A percentile compares a stretch with the other conserved stretches of the same genome.
Conservation (phyloP, 64 coral and sea anemone genomes). For the Montipora foliosa region DNA sequence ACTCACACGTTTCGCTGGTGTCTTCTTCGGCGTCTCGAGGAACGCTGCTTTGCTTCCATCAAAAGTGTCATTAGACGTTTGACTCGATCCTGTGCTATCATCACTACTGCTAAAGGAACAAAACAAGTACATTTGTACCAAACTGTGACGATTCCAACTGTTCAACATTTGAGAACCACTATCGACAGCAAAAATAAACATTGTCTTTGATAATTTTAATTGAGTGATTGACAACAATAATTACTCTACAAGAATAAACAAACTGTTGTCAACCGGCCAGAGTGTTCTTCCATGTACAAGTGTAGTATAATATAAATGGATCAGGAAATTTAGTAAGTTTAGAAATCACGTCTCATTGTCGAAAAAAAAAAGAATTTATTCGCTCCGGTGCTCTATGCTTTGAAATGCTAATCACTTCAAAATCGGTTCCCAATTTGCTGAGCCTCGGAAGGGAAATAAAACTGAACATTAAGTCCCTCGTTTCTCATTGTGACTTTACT, state of each 20-base stretch:
- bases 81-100: slow-evolving; percentile 73
- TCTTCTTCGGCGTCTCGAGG: slow-evolving; percentile 82
- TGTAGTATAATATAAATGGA: neutral
- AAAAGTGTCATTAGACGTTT: slow-evolving; percentile 60
- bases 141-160: neutral
- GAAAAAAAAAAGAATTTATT: neutral
- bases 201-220: too few relatives aligned
- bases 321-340: neutral
- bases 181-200: too few relatives aligned
- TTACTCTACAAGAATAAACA: neutral
- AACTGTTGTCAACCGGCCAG: slow-evolving; percentile 8
- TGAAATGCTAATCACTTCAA: slow-evolving; percentile 39
- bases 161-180: neutral
- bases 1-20: slow-evolving; percentile 71
- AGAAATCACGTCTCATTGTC: slow-evolving; percentile 23
- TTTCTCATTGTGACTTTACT: neutral
- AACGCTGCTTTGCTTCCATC: slow-evolving; percentile 55
- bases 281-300: neutral
- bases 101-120: slow-evolving; percentile 43
- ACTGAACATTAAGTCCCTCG: neutral
- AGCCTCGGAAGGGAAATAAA: neutral
- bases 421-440: slow-evolving; percentile 1
- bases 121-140: slow-evolving; percentile 38
- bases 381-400: neutral
- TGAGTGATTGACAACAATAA: slow-evolving; percentile 54